These are phyloP conservation scores for Anisognathus igniventris DNA, from an alignment of 2,797 vertebrate species.

Conservation along the genomic window DNA sequence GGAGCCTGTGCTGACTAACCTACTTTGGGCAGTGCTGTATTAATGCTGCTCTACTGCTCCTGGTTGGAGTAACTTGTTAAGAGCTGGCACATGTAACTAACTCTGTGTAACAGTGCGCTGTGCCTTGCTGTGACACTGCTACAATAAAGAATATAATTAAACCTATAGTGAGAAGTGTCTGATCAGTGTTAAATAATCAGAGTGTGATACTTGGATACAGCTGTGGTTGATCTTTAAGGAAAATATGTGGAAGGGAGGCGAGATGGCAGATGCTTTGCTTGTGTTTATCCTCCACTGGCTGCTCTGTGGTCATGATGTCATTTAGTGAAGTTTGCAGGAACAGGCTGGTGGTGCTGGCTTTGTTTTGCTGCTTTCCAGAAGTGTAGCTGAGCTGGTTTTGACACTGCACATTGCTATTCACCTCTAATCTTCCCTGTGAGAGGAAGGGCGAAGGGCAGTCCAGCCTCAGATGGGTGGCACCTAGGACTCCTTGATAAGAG, in stretches of 20 bases:
- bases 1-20: not conserved
- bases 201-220: not conserved
- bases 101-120: fast-evolving
- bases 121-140: not conserved
- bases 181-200: not conserved
- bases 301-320: not conserved
- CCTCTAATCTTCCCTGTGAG: not conserved
- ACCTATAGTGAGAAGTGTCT: not conserved
- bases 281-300: not conserved
- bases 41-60: not conserved
- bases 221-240: not conserved
- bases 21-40: not conserved
- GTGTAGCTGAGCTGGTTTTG: not conserved
- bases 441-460: not conserved
- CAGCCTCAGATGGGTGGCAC: not conserved
- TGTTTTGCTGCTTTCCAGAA: not conserved
- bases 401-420: not conserved
- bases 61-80: not conserved
- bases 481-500: fast-evolving
- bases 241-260: not conserved
- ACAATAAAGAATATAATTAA: not conserved
- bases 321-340: not conserved
- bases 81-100: not conserved
- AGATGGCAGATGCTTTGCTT: not conserved
- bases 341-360: not conserved